Percentiles rank a stretch among this genome's conserved stretches.
Conservation (phyloP, 2,113 vertebrate species). For the Pontoporia blainvillei region DNA sequence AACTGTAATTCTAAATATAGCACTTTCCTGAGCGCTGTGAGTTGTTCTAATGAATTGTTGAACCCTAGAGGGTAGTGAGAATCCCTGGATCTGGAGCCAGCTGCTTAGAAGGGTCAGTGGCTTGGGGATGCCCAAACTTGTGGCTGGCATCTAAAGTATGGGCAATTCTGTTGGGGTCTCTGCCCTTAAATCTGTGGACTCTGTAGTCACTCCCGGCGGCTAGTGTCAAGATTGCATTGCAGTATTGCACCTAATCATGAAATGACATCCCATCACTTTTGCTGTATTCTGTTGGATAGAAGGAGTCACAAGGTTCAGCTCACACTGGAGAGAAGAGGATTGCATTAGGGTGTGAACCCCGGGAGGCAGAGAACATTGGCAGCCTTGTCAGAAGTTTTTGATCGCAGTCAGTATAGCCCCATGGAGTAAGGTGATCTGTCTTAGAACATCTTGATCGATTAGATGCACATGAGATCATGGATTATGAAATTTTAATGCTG, state of each 20-base stretch:
- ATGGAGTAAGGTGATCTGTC: background rate
- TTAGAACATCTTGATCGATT: background rate
- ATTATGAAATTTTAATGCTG: background rate
- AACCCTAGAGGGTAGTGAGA: background rate
- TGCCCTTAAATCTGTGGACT: background rate
- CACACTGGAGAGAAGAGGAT: background rate
- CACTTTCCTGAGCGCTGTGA: background rate
- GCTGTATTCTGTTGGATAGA: background rate
- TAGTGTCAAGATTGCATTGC: background rate
- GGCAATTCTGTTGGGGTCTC: background rate
- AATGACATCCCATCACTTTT: background rate
- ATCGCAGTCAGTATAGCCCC: background rate
- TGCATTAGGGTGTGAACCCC: background rate
- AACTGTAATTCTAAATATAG: background rate
- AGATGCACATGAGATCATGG: background rate
- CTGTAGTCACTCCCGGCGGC: background rate
- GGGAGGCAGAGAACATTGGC: background rate
- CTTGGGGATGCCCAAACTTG: background rate
- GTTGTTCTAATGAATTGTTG: background rate
- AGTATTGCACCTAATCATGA: background rate
- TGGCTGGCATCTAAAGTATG: background rate
- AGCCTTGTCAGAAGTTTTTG: background rate
- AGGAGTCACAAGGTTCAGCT: background rate
- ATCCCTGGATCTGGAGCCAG: background rate
- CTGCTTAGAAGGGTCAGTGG: background rate